Conservation (phyloP, 1,140 invertebrate species). For the Drosophila sturtevanti region DNA sequence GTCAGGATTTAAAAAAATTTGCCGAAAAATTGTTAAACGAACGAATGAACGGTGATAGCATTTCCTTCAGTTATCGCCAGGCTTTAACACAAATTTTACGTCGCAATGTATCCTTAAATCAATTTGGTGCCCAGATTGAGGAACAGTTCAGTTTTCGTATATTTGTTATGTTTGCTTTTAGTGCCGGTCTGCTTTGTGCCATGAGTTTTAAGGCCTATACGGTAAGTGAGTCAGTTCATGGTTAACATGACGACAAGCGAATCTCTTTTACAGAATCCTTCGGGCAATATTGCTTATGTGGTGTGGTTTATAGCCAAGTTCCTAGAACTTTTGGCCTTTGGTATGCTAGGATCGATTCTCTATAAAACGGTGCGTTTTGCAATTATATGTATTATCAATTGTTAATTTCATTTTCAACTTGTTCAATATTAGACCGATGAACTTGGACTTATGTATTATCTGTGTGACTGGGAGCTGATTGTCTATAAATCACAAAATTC, state of each 20-base stretch:
- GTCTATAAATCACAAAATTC: conserved; percentile 49
- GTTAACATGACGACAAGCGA: background rate
- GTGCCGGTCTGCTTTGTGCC: conserved; percentile 59
- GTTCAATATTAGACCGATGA: conserved; percentile 52
- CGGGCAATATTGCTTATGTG: conserved; percentile 51
- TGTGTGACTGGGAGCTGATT: conserved; percentile 58
- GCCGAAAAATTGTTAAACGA: conserved; percentile 3
- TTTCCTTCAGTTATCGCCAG: conserved; percentile 39
- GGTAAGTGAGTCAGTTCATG: conserved; percentile 16
- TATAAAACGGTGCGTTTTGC: conserved; percentile 51
- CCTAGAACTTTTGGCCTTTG: conserved; percentile 54
- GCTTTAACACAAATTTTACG: conserved; percentile 46
- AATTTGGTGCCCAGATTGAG: conserved; percentile 58
- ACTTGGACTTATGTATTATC: conserved; percentile 59
- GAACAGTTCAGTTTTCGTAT: conserved; percentile 67
- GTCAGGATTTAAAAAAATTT: conserved; percentile 33
- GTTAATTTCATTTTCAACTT: background rate
- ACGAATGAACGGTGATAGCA: background rate
- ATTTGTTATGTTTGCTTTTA: conserved; percentile 69
- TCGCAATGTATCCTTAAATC: conserved; percentile 53
- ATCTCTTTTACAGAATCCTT: conserved; percentile 34
- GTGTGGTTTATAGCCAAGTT: conserved; percentile 63
- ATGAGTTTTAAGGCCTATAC: conserved; percentile 70
- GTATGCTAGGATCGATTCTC: conserved; percentile 60
- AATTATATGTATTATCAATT: too few relatives aligned